Conservation (phyloP, 37 sponge, comb jelly and placozoan species). For the Ianthella basta region DNA sequence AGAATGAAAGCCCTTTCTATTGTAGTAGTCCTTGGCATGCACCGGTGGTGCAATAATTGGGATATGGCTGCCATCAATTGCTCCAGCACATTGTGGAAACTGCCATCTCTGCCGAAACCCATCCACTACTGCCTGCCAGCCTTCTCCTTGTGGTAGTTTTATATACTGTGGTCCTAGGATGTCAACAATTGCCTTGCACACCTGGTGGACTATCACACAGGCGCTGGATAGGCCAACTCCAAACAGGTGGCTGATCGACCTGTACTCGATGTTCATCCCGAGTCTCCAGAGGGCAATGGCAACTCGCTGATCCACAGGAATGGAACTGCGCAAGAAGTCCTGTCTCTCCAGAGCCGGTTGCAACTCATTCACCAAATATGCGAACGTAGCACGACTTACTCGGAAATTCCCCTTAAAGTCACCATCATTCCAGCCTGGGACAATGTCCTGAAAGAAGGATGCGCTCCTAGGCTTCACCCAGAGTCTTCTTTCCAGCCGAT, state of each 20-base stretch:
- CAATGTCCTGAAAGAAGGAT: conserved; percentile 36
- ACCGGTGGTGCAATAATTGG: conserved; percentile 40
- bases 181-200: conserved; percentile 29
- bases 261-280: conserved; percentile 37
- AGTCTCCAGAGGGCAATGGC: conserved; percentile 44
- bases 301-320: conserved; percentile 28
- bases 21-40: conserved; percentile 47
- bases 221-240: conserved; percentile 34
- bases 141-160: conserved; percentile 23
- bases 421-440: not conserved
- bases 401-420: conserved; percentile 45
- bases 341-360: not conserved
- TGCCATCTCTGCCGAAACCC: conserved; percentile 18
- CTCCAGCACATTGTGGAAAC: conserved; percentile 44
- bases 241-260: conserved; percentile 49
- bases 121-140: not conserved
- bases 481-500: no score
- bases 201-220: conserved; percentile 40
- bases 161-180: conserved; percentile 20
- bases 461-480: no score
- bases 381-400: conserved; percentile 30
- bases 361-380: conserved; percentile 10
- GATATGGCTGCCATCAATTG: conserved; percentile 56
- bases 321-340: not conserved
- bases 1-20: conserved; percentile 46